Base-by-base conservation (phyloP, 2,113 vertebrate genomes). In the Murina feae region DNA sequence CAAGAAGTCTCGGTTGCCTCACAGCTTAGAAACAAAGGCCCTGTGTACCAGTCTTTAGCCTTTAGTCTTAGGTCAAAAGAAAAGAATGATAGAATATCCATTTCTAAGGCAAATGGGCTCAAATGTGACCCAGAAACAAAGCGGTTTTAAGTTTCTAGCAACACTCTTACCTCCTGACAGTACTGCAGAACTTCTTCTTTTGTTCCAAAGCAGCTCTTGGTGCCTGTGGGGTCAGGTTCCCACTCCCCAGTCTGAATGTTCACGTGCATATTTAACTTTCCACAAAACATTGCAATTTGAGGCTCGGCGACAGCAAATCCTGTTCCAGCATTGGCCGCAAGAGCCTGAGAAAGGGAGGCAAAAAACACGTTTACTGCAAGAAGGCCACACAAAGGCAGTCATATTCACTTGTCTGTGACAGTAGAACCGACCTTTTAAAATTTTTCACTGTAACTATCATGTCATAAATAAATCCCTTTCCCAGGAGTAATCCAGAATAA, bases 241-340 rank as follows among this genome's bases (percentile, higher is more conserved):
- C 99, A 99, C 97, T 99, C 99, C 89, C 99, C 99, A 25, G 99
- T 99, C 98, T 99, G 99, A 95, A 99, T 99, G 96, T 99, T 99
- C 95, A 99, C 98, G 1, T 99, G 99, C 99, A 99, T 99, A 97
- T 99, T 99, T 82, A 99, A 98, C 97, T 99, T 99, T 58, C 99
- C 99, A 30, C 99, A 99, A 97, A 99, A 99, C 99, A 99, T 99
- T 42, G 99, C 99, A 71, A 99, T 98, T 35, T 99, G 99, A 44
- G 99, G 99, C 96, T 99, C 99, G 0, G 99, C 99, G 79, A 99
- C 99, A 0, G 99, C 99, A 96, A 99, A 99, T 2, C 99, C 99
- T 0, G 99, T 99, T 82, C 99, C 99, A 2, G 99, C 98, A 93
- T 99, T 99, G 95, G 99, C 99, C 95, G 99, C 99, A 0, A 99